Conservation (phyloP, 2,113 vertebrate genomes). For the Aplodontia rufa region DNA sequence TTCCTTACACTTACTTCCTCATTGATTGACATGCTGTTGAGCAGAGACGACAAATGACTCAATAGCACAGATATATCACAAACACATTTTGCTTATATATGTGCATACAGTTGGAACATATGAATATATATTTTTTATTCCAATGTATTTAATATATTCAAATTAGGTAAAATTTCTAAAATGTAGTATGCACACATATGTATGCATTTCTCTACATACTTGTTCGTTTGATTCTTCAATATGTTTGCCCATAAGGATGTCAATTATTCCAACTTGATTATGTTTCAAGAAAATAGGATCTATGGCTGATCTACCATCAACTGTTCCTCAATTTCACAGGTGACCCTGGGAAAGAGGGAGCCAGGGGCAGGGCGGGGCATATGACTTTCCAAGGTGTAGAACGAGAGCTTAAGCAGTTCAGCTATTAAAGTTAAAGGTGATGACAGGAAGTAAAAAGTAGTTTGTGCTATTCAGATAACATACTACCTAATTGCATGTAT, state of each 20-base stretch:
- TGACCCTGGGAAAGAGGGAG: neutral
- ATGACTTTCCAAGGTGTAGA: neutral
- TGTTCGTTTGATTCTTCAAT: neutral
- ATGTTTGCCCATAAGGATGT: neutral
- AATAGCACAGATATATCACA: neutral
- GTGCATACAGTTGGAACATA: neutral
- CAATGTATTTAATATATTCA: neutral
- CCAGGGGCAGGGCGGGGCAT: accelerated
- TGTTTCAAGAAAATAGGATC: neutral
- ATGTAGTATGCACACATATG: neutral
- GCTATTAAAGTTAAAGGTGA: neutral
- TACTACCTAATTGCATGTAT: neutral
- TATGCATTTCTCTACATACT: neutral
- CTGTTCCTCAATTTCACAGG: neutral
- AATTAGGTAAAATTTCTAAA: neutral
- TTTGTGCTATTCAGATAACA: neutral
- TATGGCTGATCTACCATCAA: neutral
- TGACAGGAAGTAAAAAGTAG: neutral
- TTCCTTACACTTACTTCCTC: neutral
- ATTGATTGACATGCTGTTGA: neutral
- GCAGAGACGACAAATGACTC: neutral
- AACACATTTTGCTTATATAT: neutral
- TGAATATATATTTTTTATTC: neutral
- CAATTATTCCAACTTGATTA: neutral
- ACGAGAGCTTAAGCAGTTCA: neutral